Conservation (phyloP, 2,888 invertebrate species). For the Pteria penguin region DNA sequence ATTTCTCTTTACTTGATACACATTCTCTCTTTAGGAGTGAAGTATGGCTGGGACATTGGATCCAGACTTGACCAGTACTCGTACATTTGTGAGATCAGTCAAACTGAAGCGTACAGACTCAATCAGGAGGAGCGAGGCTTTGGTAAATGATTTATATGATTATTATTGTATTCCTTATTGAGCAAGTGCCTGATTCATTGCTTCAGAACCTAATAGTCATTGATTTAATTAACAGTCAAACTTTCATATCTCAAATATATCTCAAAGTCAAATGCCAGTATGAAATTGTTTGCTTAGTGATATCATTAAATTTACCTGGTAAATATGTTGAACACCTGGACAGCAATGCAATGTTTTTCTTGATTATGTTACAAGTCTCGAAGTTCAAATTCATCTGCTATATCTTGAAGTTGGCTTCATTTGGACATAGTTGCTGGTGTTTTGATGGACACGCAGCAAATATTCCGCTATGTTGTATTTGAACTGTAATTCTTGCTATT, state of each 20-base stretch:
- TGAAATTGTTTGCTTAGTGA: neutral
- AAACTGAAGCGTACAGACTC: conserved; percentile 65
- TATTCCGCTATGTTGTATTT: too few relatives aligned
- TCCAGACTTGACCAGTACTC: conserved; percentile 47
- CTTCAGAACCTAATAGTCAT: neutral
- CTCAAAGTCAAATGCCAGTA: neutral
- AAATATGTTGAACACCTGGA: too few relatives aligned
- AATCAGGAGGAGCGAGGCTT: conserved; percentile 61
- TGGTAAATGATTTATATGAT: conserved; percentile 59
- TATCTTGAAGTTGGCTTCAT: too few relatives aligned
- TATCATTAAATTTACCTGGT: too few relatives aligned
- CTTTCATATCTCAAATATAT: neutral
- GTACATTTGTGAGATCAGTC: conserved; percentile 72
- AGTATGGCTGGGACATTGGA: conserved; percentile 64
- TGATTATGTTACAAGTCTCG: too few relatives aligned
- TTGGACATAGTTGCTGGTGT: too few relatives aligned
- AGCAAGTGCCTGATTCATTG: too few relatives aligned
- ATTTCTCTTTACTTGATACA: too few relatives aligned
- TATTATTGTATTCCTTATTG: neutral
- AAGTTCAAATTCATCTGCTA: too few relatives aligned
- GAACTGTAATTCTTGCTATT: too few relatives aligned
- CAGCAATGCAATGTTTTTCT: too few relatives aligned
- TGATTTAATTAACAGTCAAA: neutral
- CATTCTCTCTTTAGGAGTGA: conserved; percentile 44
- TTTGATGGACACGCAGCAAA: too few relatives aligned